These are phyloP conservation scores for Myrmophylax atrothorax DNA, from an alignment of 2,113 vertebrate species.

Conservation along the genomic window DNA sequence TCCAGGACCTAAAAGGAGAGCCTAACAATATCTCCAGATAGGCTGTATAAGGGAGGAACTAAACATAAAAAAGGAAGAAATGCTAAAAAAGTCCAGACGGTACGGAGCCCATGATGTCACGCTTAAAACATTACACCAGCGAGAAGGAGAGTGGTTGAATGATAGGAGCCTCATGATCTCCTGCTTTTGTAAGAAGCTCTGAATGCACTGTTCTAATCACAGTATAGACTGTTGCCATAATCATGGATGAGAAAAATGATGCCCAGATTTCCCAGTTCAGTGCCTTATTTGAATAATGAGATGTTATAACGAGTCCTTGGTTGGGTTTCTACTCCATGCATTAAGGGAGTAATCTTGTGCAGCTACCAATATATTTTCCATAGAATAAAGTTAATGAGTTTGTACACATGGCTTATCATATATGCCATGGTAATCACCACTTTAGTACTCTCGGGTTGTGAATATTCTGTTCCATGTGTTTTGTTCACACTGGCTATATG, in stretches of 20 bases:
- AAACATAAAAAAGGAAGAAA: neutral
- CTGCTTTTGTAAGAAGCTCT: neutral
- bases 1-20: neutral
- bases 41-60: neutral
- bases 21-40: neutral
- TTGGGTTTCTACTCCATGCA: neutral
- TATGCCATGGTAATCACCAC: neutral
- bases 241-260: neutral
- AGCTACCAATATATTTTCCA: neutral
- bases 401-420: neutral
- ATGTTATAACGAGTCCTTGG: neutral
- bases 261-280: neutral
- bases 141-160: neutral
- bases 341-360: neutral
- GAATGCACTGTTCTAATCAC: neutral
- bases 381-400: neutral
- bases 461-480: neutral
- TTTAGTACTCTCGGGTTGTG: neutral
- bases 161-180: neutral
- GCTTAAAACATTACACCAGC: fast-evolving
- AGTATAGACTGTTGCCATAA: neutral
- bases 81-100: neutral
- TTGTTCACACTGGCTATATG: neutral
- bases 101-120: neutral
- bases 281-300: neutral